Conservation (phyloP, 2,888 invertebrate species). For the Clunio marinus region DNA sequence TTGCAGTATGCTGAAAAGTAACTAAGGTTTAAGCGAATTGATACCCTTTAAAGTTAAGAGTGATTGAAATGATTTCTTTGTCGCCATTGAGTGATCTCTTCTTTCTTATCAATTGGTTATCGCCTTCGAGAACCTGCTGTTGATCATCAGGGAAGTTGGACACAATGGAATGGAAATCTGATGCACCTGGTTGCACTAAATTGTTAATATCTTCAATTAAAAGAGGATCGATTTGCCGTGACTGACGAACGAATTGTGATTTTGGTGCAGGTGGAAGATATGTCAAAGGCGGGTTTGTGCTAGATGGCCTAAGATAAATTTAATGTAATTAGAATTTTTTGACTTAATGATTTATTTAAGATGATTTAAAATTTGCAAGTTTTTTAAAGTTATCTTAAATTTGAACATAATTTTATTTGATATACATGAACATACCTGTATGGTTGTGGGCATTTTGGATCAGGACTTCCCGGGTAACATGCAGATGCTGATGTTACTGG, state of each 20-base stretch:
- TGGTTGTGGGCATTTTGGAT: conserved; percentile 42
- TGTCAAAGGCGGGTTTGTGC: conserved; percentile 35
- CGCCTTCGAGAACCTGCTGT: conserved; percentile 45
- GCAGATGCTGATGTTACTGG: conserved; percentile 42
- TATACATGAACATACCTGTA: background rate
- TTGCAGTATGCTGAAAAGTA: background rate
- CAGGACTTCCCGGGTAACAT: conserved; percentile 48
- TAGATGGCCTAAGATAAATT: conserved; percentile 29
- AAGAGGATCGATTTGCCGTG: conserved; percentile 22
- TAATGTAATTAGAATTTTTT: too few relatives aligned
- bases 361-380: too few relatives aligned
- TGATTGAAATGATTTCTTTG: conserved; percentile 41
- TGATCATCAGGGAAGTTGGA: conserved; percentile 45
- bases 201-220: conserved; percentile 36
- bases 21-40: conserved; percentile 39
- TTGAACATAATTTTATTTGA: too few relatives aligned
- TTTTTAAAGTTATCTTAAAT: too few relatives aligned
- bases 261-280: conserved; percentile 41
- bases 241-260: background rate
- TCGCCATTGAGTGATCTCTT: conserved; percentile 1
- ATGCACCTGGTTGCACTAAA: conserved; percentile 28
- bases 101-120: conserved; percentile 41
- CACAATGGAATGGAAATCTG: conserved; percentile 27
- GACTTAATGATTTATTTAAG: background rate
- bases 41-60: conserved; percentile 42